Conservation (phyloP, 2,797 vertebrate genomes). For the Sebastes itinus region DNA sequence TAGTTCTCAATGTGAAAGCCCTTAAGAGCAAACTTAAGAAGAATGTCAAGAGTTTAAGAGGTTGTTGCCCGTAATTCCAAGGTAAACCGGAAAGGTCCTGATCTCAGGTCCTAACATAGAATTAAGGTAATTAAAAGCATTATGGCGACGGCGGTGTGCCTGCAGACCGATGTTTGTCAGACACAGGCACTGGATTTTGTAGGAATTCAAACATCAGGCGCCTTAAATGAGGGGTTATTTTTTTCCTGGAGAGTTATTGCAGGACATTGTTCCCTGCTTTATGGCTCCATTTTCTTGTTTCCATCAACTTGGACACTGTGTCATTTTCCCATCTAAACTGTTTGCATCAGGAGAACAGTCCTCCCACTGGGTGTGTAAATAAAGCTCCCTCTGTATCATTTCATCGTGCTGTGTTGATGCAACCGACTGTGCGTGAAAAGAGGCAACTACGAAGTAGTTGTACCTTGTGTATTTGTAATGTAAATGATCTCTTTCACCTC, state of each 20-base stretch:
- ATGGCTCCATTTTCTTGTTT: constrained; percentile 60
- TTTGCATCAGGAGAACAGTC: constrained; percentile 70
- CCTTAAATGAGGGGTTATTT: constrained; percentile 74
- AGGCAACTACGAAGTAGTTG: neutral
- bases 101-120: constrained; percentile 68
- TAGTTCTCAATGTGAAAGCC: constrained; percentile 9
- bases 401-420: constrained; percentile 48
- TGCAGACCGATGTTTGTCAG: constrained; percentile 76
- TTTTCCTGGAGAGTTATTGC: constrained; percentile 52
- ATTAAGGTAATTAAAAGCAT: constrained; percentile 77
- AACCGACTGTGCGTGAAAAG: constrained; percentile 33
- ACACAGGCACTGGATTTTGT: constrained; percentile 57
- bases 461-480: constrained; percentile 3
- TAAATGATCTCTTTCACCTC: neutral
- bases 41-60: constrained; percentile 47
- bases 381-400: constrained; percentile 65
- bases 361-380: constrained; percentile 70
- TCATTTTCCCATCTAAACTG: constrained; percentile 77
- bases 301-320: constrained; percentile 63
- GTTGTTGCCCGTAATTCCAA: constrained; percentile 58
- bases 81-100: constrained; percentile 58
- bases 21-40: neutral
- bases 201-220: constrained; percentile 68
- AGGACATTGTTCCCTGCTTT: constrained; percentile 62
- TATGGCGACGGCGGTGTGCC: constrained; percentile 59